Percentiles rank a stretch among this genome's conserved stretches.
Evolutionary conservation across 1,140 invertebrate genomes (phyloP).

Genomic region (Achatina immaculata): DNA sequence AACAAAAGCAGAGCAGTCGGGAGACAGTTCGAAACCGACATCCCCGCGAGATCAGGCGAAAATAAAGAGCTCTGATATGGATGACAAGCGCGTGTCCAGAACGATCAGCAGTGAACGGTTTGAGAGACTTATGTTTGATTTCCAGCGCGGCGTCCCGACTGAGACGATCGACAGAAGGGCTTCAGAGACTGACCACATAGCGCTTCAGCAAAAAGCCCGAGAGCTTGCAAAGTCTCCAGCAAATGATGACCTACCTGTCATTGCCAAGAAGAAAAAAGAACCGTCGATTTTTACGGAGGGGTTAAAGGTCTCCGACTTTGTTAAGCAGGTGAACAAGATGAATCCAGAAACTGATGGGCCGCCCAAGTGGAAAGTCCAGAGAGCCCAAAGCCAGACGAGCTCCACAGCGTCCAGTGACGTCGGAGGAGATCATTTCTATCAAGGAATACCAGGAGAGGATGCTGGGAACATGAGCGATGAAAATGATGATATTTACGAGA

Average conservation of each 20-base stretch:
- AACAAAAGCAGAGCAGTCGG: neutral
- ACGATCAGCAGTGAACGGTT: slow-evolving; percentile 47
- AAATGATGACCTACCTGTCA: slow-evolving; percentile 33
- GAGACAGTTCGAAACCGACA: neutral
- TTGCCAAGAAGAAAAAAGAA: slow-evolving; percentile 43
- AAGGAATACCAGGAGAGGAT: slow-evolving; percentile 35
- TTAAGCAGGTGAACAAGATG: slow-evolving; percentile 49
- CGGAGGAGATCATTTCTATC: slow-evolving; percentile 31
- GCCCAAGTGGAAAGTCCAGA: slow-evolving; percentile 35
- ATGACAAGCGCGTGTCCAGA: slow-evolving; percentile 26
- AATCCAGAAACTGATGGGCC: slow-evolving; percentile 30
- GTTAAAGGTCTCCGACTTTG: slow-evolving; percentile 51
- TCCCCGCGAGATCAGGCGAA: neutral
- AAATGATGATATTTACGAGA: slow-evolving; percentile 34
- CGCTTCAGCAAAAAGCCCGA: slow-evolving; percentile 41
- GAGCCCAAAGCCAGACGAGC: slow-evolving; percentile 19
- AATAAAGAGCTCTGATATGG: neutral
- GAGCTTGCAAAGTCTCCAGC: slow-evolving; percentile 24
- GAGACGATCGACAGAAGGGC: slow-evolving; percentile 28
- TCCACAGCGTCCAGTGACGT: slow-evolving; percentile 35
- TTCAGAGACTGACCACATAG: slow-evolving; percentile 43
- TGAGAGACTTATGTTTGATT: slow-evolving; percentile 49
- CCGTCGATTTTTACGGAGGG: slow-evolving; percentile 49
- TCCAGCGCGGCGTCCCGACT: slow-evolving; percentile 47
- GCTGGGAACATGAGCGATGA: neutral